Percentiles rank a stretch among this genome's conserved stretches.
Conservation (phyloP, 2,797 vertebrate genomes). For the Pipistrellus pygmaeus region DNA sequence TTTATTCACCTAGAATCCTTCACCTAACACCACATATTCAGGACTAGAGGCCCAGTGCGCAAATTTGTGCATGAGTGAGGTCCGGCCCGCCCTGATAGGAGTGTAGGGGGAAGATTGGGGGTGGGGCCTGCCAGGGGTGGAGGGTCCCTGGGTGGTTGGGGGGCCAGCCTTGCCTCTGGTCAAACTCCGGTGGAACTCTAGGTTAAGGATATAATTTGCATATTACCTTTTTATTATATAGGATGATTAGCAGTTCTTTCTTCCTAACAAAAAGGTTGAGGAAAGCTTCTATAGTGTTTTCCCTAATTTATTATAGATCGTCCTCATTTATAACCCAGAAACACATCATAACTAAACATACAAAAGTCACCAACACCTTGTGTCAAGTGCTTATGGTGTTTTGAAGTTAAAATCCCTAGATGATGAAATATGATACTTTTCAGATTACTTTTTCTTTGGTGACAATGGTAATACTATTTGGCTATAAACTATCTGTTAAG, state of each 20-base stretch:
- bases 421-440: background rate
- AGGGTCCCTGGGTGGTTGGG: too few species aligned
- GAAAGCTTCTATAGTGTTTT: slow-evolving; percentile 9
- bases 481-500: slow-evolving; percentile 20
- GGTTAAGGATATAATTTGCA: too few species aligned
- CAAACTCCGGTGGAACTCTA: too few species aligned
- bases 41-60: too few species aligned
- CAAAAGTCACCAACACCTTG: background rate
- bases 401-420: slow-evolving; percentile 28
- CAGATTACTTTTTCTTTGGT: background rate
- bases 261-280: slow-evolving; percentile 14
- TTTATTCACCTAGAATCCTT: background rate
- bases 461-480: background rate
- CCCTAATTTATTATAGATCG: background rate
- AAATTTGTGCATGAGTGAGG: too few species aligned
- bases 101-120: too few species aligned
- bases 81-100: rapidly evolving
- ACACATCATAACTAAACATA: slow-evolving; percentile 35
- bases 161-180: too few species aligned
- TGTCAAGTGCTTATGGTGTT: background rate
- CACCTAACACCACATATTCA: background rate
- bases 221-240: background rate
- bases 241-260: slow-evolving; percentile 8
- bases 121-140: too few species aligned
- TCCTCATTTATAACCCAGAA: slow-evolving; percentile 43